Evolutionary conservation across 2,113 vertebrate genomes (phyloP), one percentile per base, ranked within the genome.

Genomic region (Hemicordylus capensis): DNA sequence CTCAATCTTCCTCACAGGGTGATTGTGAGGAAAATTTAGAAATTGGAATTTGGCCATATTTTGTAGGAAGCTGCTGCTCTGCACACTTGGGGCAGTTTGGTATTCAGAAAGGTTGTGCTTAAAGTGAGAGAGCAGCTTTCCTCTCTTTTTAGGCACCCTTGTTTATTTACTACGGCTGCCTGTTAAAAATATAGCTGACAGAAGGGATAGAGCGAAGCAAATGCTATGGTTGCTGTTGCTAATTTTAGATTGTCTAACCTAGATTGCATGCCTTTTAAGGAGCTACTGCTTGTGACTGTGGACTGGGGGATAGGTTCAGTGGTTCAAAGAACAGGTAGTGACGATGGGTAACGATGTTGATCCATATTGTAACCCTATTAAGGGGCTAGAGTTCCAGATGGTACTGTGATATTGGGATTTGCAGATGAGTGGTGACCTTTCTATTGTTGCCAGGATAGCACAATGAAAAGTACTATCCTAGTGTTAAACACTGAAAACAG

Each of bases 221-320:
- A 7, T 24, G 31, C 24, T 80, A 46, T 83, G 87, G 81, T 86
- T 87, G 81, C 28, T 75, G 78, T 78, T 84, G 67, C 51, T 90
- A 78, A 82, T 88, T 91, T 91, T 94, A 91, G 89, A 76, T 39
- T 81, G 58, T 66, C 72, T 88, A 89, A 80, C 76, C 86, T 83
- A 88, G 67, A 87, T 77, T 39, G 83, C 20, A 20, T 80, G 3
- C 26, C 77, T 80, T 74, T 80, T 80, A 74, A 80, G 58, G 81
- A 54, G n/a, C n/a, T 37, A 48, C 19, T 63, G 11, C 58, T 63
- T 37, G 22, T 46, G 39, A 24, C 42, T 75, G 63, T 39, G 39
- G 54, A 75, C 42, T 34, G 39, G 17, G 12, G 42, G 34, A 39
- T 78, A 63, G 24, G 12, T 67, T 44, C 22, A 37, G 26, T 69